Evolutionary conservation across 1,140 invertebrate genomes (phyloP), one percentile per base, ranked within the genome.

Genomic region (Sarcophaga peregrina): DNA sequence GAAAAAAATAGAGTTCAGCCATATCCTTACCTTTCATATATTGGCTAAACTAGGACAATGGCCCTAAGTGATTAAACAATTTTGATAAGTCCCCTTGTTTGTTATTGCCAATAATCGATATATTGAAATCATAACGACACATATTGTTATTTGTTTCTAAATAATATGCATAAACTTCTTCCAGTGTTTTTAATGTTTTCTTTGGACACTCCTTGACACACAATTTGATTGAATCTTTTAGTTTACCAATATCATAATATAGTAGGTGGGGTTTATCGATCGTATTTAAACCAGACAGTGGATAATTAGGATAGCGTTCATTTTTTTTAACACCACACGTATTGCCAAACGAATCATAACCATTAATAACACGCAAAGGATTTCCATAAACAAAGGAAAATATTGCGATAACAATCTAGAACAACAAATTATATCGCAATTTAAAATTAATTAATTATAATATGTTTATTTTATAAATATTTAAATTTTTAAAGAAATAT

Each of bases 281-380:
- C 74, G 96, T 97, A 87, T 97, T 95, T 84, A 95, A 92, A 15
- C 97, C 97, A 15, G 96, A 96, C 52, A 96, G 91, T 8, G 94
- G 93, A 85, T 95, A 92, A 85, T 94, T 94, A 47, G 93, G 93
- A 84, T 96, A 94, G 84, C 94, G 93, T 84, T 94, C 93, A 89
- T 96, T 96, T 84, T 94, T 94, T 85, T 95, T 94, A 73, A 95
- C 94, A 37, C 97, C 97, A 91, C 97, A 99, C 48, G 96, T 97
- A 90, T 98, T 98, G n/a, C 97, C 97, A 92, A 97, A 98, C 85
- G 96, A 97, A 90, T 99, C 97, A 91, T 96, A 97, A 73, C 97
- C 97, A 93, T 97, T 96, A 83, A 97, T 95, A 8, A 98, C 92
- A 84, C 97, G 93, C 85, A 95, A 90, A 5, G 97, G 96, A 91